Conservation (phyloP, 2,888 invertebrate species). For the Sphaerophoria taeniata region DNA sequence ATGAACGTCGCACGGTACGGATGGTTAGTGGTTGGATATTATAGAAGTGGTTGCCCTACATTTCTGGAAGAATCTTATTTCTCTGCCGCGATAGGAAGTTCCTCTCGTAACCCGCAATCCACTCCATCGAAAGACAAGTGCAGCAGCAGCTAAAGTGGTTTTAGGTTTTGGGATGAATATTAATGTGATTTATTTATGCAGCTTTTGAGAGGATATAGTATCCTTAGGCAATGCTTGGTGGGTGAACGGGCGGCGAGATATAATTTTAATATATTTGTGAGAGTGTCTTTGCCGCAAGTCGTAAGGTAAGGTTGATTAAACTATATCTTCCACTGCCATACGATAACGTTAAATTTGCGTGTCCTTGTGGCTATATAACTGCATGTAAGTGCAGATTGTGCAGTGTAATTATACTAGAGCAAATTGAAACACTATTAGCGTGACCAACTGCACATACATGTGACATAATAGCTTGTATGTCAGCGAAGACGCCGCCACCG, state of each 20-base stretch:
- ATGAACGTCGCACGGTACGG: slow-evolving; percentile 47
- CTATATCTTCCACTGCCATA: background rate
- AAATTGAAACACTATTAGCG: slow-evolving; percentile 60
- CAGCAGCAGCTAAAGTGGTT: slow-evolving; percentile 62
- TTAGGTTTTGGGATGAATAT: slow-evolving; percentile 70
- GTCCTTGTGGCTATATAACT: slow-evolving; percentile 33
- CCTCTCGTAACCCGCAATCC: background rate
- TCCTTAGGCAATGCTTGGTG: slow-evolving; percentile 59
- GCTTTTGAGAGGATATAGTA: slow-evolving; percentile 66
- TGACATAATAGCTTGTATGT: background rate
- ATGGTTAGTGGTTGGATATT: slow-evolving; percentile 61
- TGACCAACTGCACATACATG: slow-evolving; percentile 27
- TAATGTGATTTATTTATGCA: slow-evolving; percentile 74
- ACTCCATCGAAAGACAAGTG: slow-evolving; percentile 19
- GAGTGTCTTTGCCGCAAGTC: background rate
- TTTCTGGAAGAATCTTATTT: slow-evolving; percentile 57
- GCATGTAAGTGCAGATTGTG: slow-evolving; percentile 43
- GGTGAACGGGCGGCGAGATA: background rate
- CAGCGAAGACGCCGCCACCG: background rate
- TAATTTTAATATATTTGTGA: background rate
- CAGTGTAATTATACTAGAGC: slow-evolving; percentile 40
- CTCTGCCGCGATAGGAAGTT: too few relatives aligned
- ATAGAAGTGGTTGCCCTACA: slow-evolving; percentile 66
- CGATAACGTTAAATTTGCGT: background rate
- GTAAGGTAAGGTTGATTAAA: slow-evolving; percentile 42